Evolutionary conservation across 2,113 vertebrate species (phyloP).

Genomic region (Chaetodon trifascialis): DNA sequence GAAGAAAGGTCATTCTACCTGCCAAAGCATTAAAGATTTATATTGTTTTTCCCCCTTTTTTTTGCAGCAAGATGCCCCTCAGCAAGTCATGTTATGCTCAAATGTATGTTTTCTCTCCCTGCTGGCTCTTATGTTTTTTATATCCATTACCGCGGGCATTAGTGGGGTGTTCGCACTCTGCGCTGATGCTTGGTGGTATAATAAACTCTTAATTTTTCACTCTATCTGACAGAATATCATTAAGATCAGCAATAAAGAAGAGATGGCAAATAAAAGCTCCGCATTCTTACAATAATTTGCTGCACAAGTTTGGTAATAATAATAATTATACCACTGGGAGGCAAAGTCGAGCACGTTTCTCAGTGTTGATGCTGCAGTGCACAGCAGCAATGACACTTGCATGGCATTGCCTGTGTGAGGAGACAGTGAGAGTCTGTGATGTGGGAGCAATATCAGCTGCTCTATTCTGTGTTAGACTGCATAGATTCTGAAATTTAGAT

Average conservation of each 20-base stretch:
- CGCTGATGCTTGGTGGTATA: constrained; percentile 66
- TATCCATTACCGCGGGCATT: constrained; percentile 78
- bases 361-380: constrained; percentile 42
- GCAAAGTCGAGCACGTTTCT: constrained; percentile 59
- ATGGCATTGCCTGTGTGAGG: constrained; percentile 26
- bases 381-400: constrained; percentile 36
- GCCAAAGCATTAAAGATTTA: constrained; percentile 63
- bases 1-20: constrained; percentile 50
- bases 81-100: constrained; percentile 59
- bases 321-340: constrained; percentile 76
- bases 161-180: constrained; percentile 75
- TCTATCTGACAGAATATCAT: constrained; percentile 80
- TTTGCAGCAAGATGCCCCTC: constrained; percentile 61
- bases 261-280: constrained; percentile 72
- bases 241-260: constrained; percentile 73
- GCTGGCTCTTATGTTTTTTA: constrained; percentile 67
- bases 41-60: constrained; percentile 62
- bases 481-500: constrained; percentile 5
- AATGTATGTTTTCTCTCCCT: constrained; percentile 69
- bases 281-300: constrained; percentile 70
- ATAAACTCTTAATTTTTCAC: constrained; percentile 79
- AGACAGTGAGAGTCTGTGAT: constrained; percentile 20
- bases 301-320: constrained; percentile 69
- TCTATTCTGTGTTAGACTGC: not conserved
- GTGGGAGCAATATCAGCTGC: constrained; percentile 14